Evolutionary conservation across 2,113 vertebrate genomes (phyloP), one percentile per base, ranked within the genome.

Genomic region (Benitochromis conjunctus): DNA sequence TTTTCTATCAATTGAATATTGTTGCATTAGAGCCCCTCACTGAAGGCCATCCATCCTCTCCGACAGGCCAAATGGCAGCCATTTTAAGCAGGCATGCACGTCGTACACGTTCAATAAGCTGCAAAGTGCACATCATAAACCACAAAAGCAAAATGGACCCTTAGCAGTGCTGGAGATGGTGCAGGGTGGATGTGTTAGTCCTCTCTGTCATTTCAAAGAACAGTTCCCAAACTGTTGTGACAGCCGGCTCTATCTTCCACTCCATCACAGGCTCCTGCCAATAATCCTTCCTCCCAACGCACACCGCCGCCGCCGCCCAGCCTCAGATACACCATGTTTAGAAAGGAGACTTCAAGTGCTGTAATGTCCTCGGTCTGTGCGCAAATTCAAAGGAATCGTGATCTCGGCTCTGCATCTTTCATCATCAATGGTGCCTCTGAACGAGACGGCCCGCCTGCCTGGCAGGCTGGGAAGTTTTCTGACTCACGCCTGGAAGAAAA

Each of bases 251-350:
- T 43, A 84, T 91, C 84, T 84, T 14, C 82, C 82, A 56, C 84
- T 87, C 82, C 88, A 90, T 90, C 89, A 79, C 84, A 3, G 48
- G n/a, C 81, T 90, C 78, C 89, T 92, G 82, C 88, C 91, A 91
- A 87, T 91, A 87, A 66, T 64, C 81, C 71, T 21, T 34, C 86
- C 46, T 31, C 57, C 9, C 10, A 4, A 29, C 36, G 54, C 80
- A 53, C 79, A 12, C 29, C n/a, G 3, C 13, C 55, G 2, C 14
- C 60, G 6, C 81, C 18, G 5, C 79, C 51, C 64, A 0, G 48
- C 56, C 83, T 79, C 71, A 82, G 7, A 88, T 53, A 81, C 86
- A 51, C 54, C 21, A 79, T 11, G 81, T 56, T 74, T n/a, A 71
- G 82, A 87, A 69, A 76, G 82, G 48, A 87, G 80, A 81, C 88